phyloP scores from a whole-genome alignment of 2,888 invertebrate species.

The Magallana nippona region DNA sequence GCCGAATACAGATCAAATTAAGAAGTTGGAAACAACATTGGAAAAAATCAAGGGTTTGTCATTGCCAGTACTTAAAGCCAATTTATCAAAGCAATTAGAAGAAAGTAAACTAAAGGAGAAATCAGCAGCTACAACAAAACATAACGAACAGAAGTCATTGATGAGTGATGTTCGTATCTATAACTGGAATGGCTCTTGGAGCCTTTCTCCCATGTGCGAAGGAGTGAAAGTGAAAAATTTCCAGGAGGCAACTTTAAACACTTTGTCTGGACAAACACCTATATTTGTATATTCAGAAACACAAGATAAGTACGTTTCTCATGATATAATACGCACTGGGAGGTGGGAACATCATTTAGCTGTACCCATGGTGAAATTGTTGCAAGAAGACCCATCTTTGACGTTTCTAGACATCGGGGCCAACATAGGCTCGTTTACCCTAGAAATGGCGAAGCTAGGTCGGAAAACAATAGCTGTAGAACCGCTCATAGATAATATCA shows the following conservation, averaged over 20 bases:
- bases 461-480: constrained; percentile 19
- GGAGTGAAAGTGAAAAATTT: not conserved
- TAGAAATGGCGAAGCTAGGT: constrained; percentile 37
- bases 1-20: not conserved
- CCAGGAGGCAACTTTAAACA: constrained; percentile 8
- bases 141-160: not conserved
- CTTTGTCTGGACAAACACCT: constrained; percentile 30
- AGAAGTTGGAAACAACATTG: not conserved
- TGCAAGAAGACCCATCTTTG: not conserved
- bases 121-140: not conserved
- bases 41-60: not conserved
- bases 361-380: constrained; percentile 18
- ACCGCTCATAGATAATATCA: constrained; percentile 16
- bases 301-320: constrained; percentile 26
- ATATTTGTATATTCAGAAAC: constrained; percentile 32
- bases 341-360: constrained; percentile 22
- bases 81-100: not conserved
- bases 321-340: not conserved
- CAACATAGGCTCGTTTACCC: constrained; percentile 22
- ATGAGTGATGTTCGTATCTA: constrained; percentile 4
- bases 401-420: constrained; percentile 25
- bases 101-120: not conserved
- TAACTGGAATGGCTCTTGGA: constrained; percentile 13
- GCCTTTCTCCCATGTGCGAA: not conserved
- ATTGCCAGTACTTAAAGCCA: not conserved